A percentile compares a stretch with the other conserved stretches of the same genome.
Conservation (phyloP, 2,888 invertebrate genomes). For the Cerastis rubricosa region DNA sequence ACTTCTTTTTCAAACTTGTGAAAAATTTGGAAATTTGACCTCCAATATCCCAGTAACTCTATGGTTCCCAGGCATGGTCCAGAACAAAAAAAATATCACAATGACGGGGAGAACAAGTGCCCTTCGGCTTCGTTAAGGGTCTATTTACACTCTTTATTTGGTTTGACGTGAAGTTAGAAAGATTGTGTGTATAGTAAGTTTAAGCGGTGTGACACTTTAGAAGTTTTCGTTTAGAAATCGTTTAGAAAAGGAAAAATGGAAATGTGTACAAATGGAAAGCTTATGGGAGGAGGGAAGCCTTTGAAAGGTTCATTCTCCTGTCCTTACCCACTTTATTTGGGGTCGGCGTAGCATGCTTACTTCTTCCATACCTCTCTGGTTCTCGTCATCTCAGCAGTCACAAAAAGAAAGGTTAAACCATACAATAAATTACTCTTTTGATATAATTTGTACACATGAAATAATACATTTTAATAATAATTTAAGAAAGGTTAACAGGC, state of each 20-base stretch:
- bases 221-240: not conserved
- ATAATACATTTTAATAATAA: not conserved
- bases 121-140: too few species aligned
- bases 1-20: too few species aligned
- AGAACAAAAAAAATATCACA: too few species aligned
- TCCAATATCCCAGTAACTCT: too few species aligned
- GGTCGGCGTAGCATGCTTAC: too few species aligned
- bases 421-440: not conserved
- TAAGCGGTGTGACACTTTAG: not conserved
- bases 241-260: not conserved
- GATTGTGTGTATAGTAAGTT: not conserved
- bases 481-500: not conserved
- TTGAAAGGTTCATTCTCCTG: not conserved
- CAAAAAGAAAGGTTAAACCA: too few species aligned
- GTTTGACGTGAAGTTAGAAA: slow-evolving; percentile 11
- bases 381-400: too few species aligned
- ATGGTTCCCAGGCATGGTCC: too few species aligned
- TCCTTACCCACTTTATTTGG: too few species aligned
- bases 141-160: not conserved
- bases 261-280: not conserved
- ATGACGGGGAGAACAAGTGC: too few species aligned
- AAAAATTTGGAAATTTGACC: too few species aligned
- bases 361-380: too few species aligned
- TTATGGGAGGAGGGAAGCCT: not conserved
- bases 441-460: not conserved